Base-by-base conservation (phyloP, 2,888 invertebrate genomes). In the Camponotus fellah region DNA sequence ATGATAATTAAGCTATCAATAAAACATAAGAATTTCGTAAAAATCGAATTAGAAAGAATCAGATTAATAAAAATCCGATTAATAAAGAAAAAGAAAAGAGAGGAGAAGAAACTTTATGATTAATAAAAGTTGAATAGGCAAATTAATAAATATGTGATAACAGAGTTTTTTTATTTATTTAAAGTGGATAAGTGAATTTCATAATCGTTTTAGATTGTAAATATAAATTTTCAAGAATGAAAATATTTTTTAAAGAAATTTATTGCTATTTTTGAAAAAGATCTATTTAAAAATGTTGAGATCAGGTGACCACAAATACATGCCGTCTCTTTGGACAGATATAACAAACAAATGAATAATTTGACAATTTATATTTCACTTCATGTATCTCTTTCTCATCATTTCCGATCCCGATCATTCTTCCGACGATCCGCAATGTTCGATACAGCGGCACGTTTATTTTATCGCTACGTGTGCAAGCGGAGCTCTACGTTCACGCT, bases 401-500 rank as follows among this genome's bases (percentile, higher is more conserved):
- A 43, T 77, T 58, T n/a, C 5, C 26, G 17, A 43, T 32, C 14
- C 5, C 26, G 12, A 43, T 32, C 14, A 58, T 43, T 56, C n/a
- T 53, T 65, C 34, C 21, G 37, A 75, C 37, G n/a, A 26, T 26
- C 2, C 49, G 17, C 8, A 53, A 58, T 58, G 58, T n/a, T 58
- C 17, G 9, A 74, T 37, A 89, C 77, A 83, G 68, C 62, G 34
- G 81, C 79, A 26, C 84, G 86, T 43, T 76, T 88, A 5, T 65
- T 92, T 60, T 92, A 93, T 71, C 86, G 88, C 5, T 89, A 86
- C 0, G 26, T 95, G 14, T 95, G 95, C 84, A 93, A 93, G 76
- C 93, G 95, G 68, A 94, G 95, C 2, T 95, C 95, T 17, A 95
- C 95, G 6, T 95, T 95, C 79, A 92, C 94, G 12, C 87, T 95